A percentile compares a stretch with the other conserved stretches of the same genome.
Conservation (phyloP, 92 coral and sea anemone genomes). For the Siderastrea siderea region DNA sequence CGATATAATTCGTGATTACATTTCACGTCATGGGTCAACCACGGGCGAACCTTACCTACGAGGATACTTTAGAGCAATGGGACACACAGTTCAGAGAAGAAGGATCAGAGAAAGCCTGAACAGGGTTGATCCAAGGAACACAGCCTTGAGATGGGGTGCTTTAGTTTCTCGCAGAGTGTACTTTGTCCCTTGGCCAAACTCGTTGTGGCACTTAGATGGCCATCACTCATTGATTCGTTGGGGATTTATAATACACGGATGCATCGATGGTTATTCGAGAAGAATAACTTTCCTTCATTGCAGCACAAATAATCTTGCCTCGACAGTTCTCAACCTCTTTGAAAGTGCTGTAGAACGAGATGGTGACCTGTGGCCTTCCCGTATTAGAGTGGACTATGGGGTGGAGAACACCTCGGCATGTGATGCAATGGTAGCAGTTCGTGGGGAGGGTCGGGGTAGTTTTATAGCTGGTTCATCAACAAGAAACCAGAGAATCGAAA, state of each 20-base stretch:
- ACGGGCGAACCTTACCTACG: conserved; percentile 68
- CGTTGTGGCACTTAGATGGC: conserved; percentile 57
- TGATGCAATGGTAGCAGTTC: conserved; percentile 75
- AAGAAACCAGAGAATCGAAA: conserved; percentile 80
- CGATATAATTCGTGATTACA: conserved; percentile 50
- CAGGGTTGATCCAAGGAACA: conserved; percentile 82
- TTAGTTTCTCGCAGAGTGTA: too few species aligned
- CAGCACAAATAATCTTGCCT: conserved; percentile 81
- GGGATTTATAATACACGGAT: conserved; percentile 83
- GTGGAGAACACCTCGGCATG: conserved; percentile 84
- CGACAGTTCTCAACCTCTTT: conserved; percentile 70
- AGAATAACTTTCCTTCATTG: conserved; percentile 73
- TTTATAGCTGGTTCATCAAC: conserved; percentile 86
- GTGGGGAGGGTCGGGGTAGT: conserved; percentile 75
- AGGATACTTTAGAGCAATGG: conserved; percentile 63
- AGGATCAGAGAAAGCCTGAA: conserved; percentile 72
- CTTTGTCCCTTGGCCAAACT: conserved; percentile 71
- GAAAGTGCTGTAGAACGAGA: conserved; percentile 66
- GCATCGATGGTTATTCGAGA: conserved; percentile 72
- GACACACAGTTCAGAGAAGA: conserved; percentile 64
- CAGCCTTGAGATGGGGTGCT: conserved; percentile 32
- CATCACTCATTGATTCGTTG: conserved; percentile 84
- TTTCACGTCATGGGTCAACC: conserved; percentile 64
- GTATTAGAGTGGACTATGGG: conserved; percentile 76
- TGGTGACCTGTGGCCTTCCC: conserved; percentile 85